Evolutionary conservation across 2,797 vertebrate species (phyloP), one percentile per base, ranked within the genome.

Genomic region (Syndactyla subalaris): DNA sequence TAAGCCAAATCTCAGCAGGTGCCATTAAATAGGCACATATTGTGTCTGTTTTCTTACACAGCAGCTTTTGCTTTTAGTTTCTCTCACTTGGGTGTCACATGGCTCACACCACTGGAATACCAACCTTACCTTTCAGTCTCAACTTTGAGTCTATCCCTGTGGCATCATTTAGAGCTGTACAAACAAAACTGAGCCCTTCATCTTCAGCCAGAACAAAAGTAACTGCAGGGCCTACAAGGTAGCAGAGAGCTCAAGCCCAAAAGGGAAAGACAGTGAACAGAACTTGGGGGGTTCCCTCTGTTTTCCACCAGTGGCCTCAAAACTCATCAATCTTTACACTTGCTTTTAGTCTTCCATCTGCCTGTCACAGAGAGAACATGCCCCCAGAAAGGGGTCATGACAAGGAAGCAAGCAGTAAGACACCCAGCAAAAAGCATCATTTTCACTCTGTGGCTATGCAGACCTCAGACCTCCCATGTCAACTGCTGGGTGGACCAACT

Each of bases 21-120:
- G 46, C 32, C 46, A 52, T n/a, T 52, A 48, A n/a, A 34, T 1
- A 68, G 29, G 32, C 51, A 68, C 0, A 0, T 52, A 52, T 18
- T 26, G 32, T 5, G 6, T 27, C 23, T 58, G 12, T 36, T 76
- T 55, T 48, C 49, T 72, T 55, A 71, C 20, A 48, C 45, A 66
- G 65, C 18, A 39, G 20, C 8, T 51, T 88, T 51, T 68, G 57
- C 22, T 54, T 51, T 51, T 62, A 41, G 26, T 57, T 88, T 46
- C 46, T 58, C 46, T 66, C 24, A 59, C 29, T 24, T 43, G 32
- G 2, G 58, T 68, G 32, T n/a, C 73, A 39, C 23, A 15, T 41
- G 36, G 29, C 18, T 77, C 73, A 66, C 12, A 5, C 15, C 23
- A 16, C 57, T 77, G 70, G 26, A 89, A 88, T 11, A 59, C 10